Evolutionary conservation across 2,888 invertebrate species (phyloP), one percentile per base, ranked within the genome.

Genomic region (Argyra leucocephala): DNA sequence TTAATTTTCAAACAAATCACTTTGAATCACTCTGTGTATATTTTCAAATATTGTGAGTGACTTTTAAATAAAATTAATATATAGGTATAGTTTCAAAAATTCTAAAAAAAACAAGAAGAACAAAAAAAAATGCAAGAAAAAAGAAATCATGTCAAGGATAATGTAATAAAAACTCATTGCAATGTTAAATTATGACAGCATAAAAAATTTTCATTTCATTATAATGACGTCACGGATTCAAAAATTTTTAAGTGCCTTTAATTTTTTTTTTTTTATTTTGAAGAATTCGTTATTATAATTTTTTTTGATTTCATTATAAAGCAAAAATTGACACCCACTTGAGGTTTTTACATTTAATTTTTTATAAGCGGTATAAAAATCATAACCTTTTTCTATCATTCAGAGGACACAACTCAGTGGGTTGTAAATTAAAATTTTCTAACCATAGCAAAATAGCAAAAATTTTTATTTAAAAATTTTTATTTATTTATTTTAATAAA

Each of bases 211-310:
- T 48, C 18, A 48, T 48, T 48, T 48, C 6, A n/a, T 18, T 18
- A 48, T 48, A 48, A 48, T 48, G 48, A 48, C 48, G 48, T 48
- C 48, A 48, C 48, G 48, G 48, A 48, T 48, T 48, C n/a, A 48
- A 15, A 37, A 48, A 31, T 31, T 12, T n/a, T n/a, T n/a, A n/a
- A n/a, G 10, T 31, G 12, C 31, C 12, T 31, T 31, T 31, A 31
- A 31, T 31, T 31, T 31, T 31, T 7, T 10, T 31, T 31, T 31
- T 7, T 10, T 12, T 10, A 12, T 31, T 31, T 31, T 31, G 7
- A 31, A 31, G 31, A 31, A 31, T 31, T 31, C 31, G 31, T 31
- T 31, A 31, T 31, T 3, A 31, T 31, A 31, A 31, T 31, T 31
- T 31, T n/a, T n/a, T n/a, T n/a, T n/a, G n/a, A n/a, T n/a, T n/a